Evolutionary conservation across 2,797 vertebrate genomes (phyloP).

Genomic region (Leucoraja ocellata): DNA sequence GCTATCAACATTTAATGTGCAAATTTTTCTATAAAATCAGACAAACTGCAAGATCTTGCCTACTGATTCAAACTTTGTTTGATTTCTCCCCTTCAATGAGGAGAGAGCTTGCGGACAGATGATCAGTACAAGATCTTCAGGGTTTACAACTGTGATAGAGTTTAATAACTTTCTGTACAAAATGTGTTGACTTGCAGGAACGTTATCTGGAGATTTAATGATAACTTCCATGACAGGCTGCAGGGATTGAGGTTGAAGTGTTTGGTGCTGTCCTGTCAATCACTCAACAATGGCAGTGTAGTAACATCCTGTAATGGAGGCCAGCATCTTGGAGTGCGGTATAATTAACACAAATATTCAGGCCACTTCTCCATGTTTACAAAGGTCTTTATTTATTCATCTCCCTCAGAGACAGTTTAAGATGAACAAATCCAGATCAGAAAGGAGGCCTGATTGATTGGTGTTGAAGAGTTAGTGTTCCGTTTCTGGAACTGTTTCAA

Average conservation of each 20-base stretch:
- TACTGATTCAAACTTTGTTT: neutral
- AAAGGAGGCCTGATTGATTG: neutral
- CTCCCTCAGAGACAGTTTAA: constrained; percentile 4
- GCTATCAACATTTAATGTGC: neutral
- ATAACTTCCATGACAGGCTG: neutral
- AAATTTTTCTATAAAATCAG: neutral
- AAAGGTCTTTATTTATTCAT: constrained; percentile 5
- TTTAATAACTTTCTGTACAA: constrained; percentile 11
- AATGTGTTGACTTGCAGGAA: constrained; percentile 22
- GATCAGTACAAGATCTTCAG: neutral
- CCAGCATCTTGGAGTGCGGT: neutral
- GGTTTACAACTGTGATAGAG: constrained; percentile 10
- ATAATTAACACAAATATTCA: constrained; percentile 10
- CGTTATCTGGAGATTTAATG: constrained; percentile 30
- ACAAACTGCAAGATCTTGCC: neutral
- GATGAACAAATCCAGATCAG: constrained; percentile 20
- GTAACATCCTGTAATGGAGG: neutral
- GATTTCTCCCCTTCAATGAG: neutral
- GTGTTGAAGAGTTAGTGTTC: neutral
- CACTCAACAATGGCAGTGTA: constrained; percentile 7
- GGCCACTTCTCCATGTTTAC: neutral
- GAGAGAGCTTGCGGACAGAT: neutral
- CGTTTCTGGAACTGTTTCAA: neutral
- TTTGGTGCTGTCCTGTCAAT: constrained; percentile 25
- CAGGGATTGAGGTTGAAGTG: constrained; percentile 20